Conservation (phyloP, 2,888 invertebrate species). For the Sphinx pinastri region DNA sequence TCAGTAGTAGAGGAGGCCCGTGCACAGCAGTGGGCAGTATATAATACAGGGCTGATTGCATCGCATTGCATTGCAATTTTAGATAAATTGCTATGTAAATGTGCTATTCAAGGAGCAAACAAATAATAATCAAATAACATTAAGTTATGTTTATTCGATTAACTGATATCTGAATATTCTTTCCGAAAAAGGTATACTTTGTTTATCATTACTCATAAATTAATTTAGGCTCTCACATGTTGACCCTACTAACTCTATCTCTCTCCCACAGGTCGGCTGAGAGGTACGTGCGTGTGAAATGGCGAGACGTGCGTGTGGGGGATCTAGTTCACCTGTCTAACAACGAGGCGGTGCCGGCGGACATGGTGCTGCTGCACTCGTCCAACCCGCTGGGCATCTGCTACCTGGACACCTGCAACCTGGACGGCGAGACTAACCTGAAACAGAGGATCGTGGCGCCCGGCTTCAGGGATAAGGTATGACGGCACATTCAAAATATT, state of each 20-base stretch:
- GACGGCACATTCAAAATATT: background rate
- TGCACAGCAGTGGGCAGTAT: no score
- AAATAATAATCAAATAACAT: no score
- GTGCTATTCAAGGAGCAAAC: no score
- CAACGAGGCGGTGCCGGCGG: conserved; percentile 98
- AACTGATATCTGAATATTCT: no score
- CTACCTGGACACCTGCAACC: conserved; percentile 97
- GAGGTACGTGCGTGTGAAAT: conserved; percentile 92
- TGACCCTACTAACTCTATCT: conserved; percentile 30
- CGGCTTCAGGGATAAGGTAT: conserved; percentile 89
- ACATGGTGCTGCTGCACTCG: conserved; percentile 94
- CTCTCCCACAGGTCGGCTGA: conserved; percentile 87
- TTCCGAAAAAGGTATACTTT: no score
- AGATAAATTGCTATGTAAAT: no score
- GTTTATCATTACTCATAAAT: no score
- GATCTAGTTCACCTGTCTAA: conserved; percentile 97
- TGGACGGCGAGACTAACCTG: conserved; percentile 98
- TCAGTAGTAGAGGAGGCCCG: no score
- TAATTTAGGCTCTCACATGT: no score
- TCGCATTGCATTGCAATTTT: no score
- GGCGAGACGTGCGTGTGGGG: conserved; percentile 96
- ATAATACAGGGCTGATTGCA: no score
- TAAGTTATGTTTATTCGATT: no score
- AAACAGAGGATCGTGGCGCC: conserved; percentile 95
- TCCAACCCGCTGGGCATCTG: conserved; percentile 95